Percentiles rank a stretch among this genome's conserved stretches.
Conservation (phyloP, 30 jellyfish, hydroid and myxozoan species). For the Aurelia sp. region DNA sequence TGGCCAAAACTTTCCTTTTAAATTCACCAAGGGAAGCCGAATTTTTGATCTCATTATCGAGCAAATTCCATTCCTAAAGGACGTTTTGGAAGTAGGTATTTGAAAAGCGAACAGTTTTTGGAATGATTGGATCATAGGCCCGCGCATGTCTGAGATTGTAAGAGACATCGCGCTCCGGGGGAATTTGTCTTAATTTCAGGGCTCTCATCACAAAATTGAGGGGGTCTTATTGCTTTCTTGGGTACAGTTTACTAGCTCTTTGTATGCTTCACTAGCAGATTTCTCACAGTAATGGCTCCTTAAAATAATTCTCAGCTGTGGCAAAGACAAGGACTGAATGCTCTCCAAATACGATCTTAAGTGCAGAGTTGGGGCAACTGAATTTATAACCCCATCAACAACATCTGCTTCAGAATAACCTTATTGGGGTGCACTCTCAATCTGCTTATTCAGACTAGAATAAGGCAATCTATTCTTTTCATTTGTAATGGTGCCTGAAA, state of each 20-base stretch:
- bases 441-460: constrained; percentile 39
- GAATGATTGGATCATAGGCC: too few species aligned
- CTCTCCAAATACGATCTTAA: constrained; percentile 57
- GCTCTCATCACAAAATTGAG: constrained; percentile 23
- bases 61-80: too few species aligned
- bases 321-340: not conserved
- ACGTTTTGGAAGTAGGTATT: too few species aligned
- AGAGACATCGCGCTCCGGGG: too few species aligned
- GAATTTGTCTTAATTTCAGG: constrained; percentile 14
- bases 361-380: constrained; percentile 54
- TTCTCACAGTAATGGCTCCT: constrained; percentile 53
- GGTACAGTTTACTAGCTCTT: constrained; percentile 21
- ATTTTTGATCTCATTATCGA: too few species aligned
- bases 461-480: constrained; percentile 24
- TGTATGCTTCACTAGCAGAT: constrained; percentile 38
- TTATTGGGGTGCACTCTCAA: constrained; percentile 40
- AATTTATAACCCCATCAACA: constrained; percentile 54
- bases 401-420: constrained; percentile 52
- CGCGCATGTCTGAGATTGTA: too few species aligned
- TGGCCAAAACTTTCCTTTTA: too few species aligned
- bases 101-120: too few species aligned
- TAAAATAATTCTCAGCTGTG: constrained; percentile 22
- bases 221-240: constrained; percentile 32
- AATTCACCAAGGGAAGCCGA: too few species aligned
- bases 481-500: constrained; percentile 35